Percentiles rank a stretch among this genome's conserved stretches.
Conservation (phyloP, 1,140 invertebrate genomes). For the Drosophila punjabiensis region DNA sequence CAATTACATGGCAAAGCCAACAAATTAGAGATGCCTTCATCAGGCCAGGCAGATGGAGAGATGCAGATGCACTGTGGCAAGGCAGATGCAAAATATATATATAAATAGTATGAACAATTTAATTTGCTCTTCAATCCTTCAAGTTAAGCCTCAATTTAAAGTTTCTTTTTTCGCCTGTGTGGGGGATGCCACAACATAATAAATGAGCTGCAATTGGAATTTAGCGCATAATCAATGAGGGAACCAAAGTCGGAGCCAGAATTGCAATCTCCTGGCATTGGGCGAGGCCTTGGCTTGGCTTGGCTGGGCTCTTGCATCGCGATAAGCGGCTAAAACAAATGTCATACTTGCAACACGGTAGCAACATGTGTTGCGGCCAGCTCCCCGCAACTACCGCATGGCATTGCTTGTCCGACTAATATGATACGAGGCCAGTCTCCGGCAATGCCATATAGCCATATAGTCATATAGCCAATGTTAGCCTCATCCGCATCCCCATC, state of each 20-base stretch:
- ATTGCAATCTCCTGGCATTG: conserved; percentile 34
- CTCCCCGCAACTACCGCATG: conserved; percentile 58
- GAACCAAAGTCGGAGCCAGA: conserved; percentile 9
- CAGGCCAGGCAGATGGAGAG: conserved; percentile 9
- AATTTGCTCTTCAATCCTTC: background rate
- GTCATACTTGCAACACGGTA: conserved; percentile 78
- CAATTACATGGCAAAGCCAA: conserved; percentile 71
- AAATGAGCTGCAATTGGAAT: conserved; percentile 73
- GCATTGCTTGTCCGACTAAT: conserved; percentile 76
- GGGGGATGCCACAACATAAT: conserved; percentile 43
- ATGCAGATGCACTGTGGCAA: background rate
- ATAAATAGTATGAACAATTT: background rate
- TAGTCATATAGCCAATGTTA: conserved; percentile 23
- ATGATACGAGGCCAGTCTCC: conserved; percentile 69
- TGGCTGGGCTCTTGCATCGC: conserved; percentile 51
- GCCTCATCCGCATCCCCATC: conserved; percentile 29
- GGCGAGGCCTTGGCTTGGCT: conserved; percentile 37
- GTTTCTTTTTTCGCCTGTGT: background rate
- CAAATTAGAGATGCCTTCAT: conserved; percentile 72
- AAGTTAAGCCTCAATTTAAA: background rate
- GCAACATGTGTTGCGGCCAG: conserved; percentile 68
- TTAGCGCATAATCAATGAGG: conserved; percentile 76
- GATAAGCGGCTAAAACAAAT: conserved; percentile 83
- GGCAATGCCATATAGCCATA: conserved; percentile 16
- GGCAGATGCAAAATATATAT: background rate